Conservation (phyloP, 2,888 invertebrate genomes). For the Penaeus monodon region DNA sequence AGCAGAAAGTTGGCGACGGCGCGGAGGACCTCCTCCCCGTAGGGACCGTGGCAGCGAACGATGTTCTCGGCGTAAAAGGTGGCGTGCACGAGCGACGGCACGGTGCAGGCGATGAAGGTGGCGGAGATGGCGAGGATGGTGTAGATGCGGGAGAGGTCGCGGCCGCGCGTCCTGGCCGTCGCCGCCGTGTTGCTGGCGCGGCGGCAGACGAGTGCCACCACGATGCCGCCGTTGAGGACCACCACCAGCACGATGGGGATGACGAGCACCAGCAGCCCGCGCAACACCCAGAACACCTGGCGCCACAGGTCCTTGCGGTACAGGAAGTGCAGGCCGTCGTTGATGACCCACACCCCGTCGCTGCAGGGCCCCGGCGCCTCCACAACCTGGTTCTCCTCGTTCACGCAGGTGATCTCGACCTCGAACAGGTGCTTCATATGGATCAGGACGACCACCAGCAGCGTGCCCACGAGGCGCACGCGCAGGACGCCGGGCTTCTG, state of each 20-base stretch:
- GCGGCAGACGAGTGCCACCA: constrained; percentile 18
- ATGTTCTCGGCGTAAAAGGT: constrained; percentile 28
- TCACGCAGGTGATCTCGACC: background rate
- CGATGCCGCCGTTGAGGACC: constrained; percentile 28
- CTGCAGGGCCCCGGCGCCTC: background rate
- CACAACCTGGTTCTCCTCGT: background rate
- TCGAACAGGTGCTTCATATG: constrained; percentile 32
- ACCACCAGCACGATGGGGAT: constrained; percentile 31
- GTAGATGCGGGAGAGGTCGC: constrained; percentile 45
- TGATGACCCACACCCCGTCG: constrained; percentile 29
- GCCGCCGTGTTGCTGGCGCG: constrained; percentile 12
- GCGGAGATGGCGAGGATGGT: constrained; percentile 33
- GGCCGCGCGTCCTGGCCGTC: constrained; percentile 27
- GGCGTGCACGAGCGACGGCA: constrained; percentile 17
- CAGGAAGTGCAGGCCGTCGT: constrained; percentile 23
- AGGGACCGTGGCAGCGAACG: constrained; percentile 29
- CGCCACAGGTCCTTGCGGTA: constrained; percentile 2
- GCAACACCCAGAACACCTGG: constrained; percentile 8
- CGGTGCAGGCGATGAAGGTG: constrained; percentile 22
- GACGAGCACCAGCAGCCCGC: constrained; percentile 22
- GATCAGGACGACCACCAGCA: background rate
- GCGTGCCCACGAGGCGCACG: constrained; percentile 3
- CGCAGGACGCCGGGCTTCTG: constrained; percentile 24
- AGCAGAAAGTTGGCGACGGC: constrained; percentile 40
- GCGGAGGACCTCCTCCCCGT: constrained; percentile 40